Evolutionary conservation across 2,888 invertebrate species (phyloP), one percentile per base, ranked within the genome.

Genomic region (Ochropleura leucogaster): DNA sequence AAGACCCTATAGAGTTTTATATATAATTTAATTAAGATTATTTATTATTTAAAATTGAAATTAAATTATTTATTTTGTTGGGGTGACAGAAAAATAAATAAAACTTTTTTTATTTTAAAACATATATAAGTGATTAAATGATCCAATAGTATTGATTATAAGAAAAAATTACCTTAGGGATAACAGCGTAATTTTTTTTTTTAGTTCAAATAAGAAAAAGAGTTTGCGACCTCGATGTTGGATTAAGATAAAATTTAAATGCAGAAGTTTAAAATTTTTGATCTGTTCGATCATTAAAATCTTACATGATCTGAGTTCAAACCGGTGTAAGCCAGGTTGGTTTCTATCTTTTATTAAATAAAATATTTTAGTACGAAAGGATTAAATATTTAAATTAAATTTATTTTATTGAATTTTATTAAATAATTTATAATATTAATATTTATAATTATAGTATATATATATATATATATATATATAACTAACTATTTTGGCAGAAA

Each of bases 211-310:
- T 98, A 97, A 95, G 96, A 97, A 97, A 97, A 96, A 97, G 94
- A 97, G 97, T 96, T 98, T 98, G 97, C 97, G 97, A 98, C 98
- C 98, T 98, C 98, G 98, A 98, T 98, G 98, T 98, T 98, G 98
- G 97, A 98, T 98, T 98, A 98, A 97, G 97, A 96, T 97, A 96
- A 96, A 97, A 95, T 96, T 97, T 97, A 96, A 97, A 97, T 97
- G 97, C 91, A 98, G 97, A 94, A 95, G 97, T 97, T 97, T 96
- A 97, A 96, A 95, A 94, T 95, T 97, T 89, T 97, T 97, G 97
- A 97, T 97, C 97, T 98, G 98, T 98, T 98, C 98, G 97, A 98
- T 97, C 97, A 97, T 98, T 98, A 97, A 97, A 97, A 97, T 97
- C 97, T 98, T 98, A 98, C 98, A 98, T 98, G 98, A 98, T 98